phyloP scores from a whole-genome alignment of 2,888 invertebrate genomes.

The Cheilosia grossa region DNA sequence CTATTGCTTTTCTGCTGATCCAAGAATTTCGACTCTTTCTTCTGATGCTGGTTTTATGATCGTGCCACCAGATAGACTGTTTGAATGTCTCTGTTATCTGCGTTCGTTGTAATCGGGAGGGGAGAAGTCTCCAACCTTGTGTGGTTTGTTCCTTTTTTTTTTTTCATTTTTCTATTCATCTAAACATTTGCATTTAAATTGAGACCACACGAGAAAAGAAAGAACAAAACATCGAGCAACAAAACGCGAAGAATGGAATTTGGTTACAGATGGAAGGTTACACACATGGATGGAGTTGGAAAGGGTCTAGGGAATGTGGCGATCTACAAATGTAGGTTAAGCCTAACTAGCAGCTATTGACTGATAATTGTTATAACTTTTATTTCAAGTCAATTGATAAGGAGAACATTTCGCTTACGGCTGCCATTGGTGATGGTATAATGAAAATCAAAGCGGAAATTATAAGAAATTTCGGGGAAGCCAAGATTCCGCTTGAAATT shows the following conservation, averaged over 20 bases:
- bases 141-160: neutral
- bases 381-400: no score
- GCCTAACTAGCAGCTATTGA: constrained; percentile 22
- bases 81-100: constrained; percentile 69
- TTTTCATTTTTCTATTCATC: neutral
- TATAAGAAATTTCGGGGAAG: no score
- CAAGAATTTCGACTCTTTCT: neutral
- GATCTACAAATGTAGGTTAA: neutral
- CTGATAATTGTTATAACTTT: neutral
- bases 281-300: neutral
- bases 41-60: constrained; percentile 44
- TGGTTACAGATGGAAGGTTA: constrained; percentile 53
- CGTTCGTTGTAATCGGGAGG: constrained; percentile 7
- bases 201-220: constrained; percentile 68
- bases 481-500: no score
- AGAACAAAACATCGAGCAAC: constrained; percentile 8
- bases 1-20: constrained; percentile 51
- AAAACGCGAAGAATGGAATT: constrained; percentile 51
- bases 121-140: constrained; percentile 8
- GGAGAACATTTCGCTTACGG: no score
- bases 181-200: constrained; percentile 70
- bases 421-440: no score
- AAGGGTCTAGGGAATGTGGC: neutral
- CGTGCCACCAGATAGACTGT: constrained; percentile 17
- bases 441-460: no score